Percentiles rank a stretch among this genome's conserved stretches.
Evolutionary conservation across 1,140 invertebrate genomes (phyloP).

Genomic region (Xylocopa sonorina): DNA sequence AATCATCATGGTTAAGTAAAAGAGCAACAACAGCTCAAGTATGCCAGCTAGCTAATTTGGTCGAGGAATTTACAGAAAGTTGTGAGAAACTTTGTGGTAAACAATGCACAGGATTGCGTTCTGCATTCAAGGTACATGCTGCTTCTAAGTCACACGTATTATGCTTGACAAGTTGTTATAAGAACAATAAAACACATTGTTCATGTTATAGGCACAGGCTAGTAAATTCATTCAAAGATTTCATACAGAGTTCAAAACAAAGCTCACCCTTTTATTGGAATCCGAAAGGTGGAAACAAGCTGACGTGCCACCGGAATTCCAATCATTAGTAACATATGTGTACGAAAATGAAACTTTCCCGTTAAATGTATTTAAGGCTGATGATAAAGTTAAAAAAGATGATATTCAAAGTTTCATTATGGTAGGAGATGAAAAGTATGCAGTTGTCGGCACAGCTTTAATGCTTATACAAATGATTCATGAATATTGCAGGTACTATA

Average conservation of each 20-base stretch:
- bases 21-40: slow-evolving; percentile 89
- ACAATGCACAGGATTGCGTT: slow-evolving; percentile 89
- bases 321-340: slow-evolving; percentile 86
- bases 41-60: slow-evolving; percentile 88
- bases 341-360: slow-evolving; percentile 81
- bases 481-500: slow-evolving; percentile 91
- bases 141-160: slow-evolving; percentile 16
- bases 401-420: slow-evolving; percentile 81
- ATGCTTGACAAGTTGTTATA: too few species aligned
- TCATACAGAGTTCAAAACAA: slow-evolving; percentile 93
- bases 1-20: slow-evolving; percentile 82
- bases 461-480: slow-evolving; percentile 93
- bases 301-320: slow-evolving; percentile 94
- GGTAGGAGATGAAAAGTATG: slow-evolving; percentile 91
- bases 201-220: slow-evolving; percentile 84
- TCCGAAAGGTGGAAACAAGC: slow-evolving; percentile 96
- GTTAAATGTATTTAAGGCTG: slow-evolving; percentile 67
- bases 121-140: slow-evolving; percentile 88
- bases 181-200: too few species aligned
- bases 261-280: slow-evolving; percentile 92
- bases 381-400: slow-evolving; percentile 71
- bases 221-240: slow-evolving; percentile 95
- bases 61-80: slow-evolving; percentile 90
- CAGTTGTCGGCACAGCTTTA: slow-evolving; percentile 92
- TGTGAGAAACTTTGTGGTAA: slow-evolving; percentile 91